Evolutionary conservation across 2,797 vertebrate genomes (phyloP), one percentile per base, ranked within the genome.

Genomic region (Danio jaintianensis): DNA sequence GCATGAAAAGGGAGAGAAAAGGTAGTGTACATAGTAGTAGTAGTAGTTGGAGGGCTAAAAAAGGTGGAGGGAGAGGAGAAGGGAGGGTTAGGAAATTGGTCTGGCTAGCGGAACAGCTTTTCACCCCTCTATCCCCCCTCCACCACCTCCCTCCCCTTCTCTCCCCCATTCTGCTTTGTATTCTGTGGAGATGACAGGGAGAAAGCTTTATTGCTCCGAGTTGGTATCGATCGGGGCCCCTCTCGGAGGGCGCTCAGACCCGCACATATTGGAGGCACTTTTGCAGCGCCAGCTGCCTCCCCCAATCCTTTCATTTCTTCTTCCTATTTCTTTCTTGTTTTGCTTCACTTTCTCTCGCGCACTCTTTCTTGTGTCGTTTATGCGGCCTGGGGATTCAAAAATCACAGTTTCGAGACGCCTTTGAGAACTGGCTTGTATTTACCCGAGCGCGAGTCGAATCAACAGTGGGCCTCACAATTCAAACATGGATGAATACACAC

Each of bases 181-280:
- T 96, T 95, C 95, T 94, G 94, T 91, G 92, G 95, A 95, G 94
- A 95, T 96, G 95, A 96, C 95, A 96, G 95, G 93, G 92, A 85
- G 85, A 95, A 95, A 96, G 95, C 94, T 96, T 96, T 96, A 96
- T 96, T 95, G 95, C 95, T 95, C 94, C 91, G 94, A 95, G 94
- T 95, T 94, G 89, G 94, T 95, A 96, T 95, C 95, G 95, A 95
- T 96, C 93, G 94, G 94, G 94, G 94, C 94, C 94, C 94, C 90
- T 85, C 87, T 83, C 87, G 91, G 92, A 92, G 94, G 95, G 93
- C 85, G 92, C 91, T 87, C 85, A 89, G 92, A 92, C 89, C 87
- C 15, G 6, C 90, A 70, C 83, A 73, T 81, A 80, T 86, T 78
- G 83, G 89, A 91, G 90, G 91, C 89, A 85, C 91, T 92, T 93